Conservation (phyloP, 2,113 vertebrate genomes). For the Dermatemys mawii region DNA sequence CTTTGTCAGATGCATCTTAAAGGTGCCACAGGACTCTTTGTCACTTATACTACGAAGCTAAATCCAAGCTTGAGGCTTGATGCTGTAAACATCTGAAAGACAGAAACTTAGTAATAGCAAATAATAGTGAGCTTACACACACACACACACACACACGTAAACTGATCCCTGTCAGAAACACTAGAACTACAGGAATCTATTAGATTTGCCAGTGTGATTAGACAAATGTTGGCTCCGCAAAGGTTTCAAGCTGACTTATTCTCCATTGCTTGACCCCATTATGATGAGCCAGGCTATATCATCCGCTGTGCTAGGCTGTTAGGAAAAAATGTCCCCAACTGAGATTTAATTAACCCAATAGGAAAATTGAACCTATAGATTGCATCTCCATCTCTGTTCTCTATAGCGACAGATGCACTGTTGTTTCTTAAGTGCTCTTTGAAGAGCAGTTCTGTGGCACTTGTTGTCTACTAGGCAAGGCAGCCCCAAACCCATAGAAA, state of each 20-base stretch:
- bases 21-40: no score
- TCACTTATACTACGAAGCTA: background rate
- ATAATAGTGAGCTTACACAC: rapidly evolving
- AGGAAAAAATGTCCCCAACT: background rate
- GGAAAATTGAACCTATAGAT: background rate
- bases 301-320: background rate
- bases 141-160: background rate
- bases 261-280: background rate
- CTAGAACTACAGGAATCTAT: background rate
- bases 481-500: background rate
- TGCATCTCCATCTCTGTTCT: background rate
- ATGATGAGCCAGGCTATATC: background rate
- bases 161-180: background rate
- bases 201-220: background rate
- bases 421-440: background rate
- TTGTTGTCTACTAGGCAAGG: background rate
- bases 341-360: background rate
- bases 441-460: background rate
- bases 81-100: background rate
- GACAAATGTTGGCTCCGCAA: background rate
- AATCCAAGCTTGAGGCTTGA: background rate
- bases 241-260: background rate
- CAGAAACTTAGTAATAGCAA: background rate
- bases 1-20: no score
- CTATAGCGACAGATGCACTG: background rate